Evolutionary conservation across 2,797 vertebrate genomes (phyloP), one percentile per base, ranked within the genome.

Genomic region (Thalassophryne amazonica): DNA sequence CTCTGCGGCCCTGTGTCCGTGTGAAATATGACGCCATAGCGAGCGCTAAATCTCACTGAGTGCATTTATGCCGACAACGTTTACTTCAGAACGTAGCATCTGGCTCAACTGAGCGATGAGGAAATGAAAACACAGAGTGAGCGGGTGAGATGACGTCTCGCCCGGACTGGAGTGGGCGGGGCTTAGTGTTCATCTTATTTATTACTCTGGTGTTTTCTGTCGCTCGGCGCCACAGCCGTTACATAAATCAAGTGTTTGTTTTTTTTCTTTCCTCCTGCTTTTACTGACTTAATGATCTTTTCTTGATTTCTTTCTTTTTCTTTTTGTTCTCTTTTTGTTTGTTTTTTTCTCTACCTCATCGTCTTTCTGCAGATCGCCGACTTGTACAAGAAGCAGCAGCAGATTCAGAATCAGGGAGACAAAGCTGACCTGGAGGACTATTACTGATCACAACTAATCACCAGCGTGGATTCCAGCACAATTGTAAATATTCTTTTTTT

Each of bases 401-500:
- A 95, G 87, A 93, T 96, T 53, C 94, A 94, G 83, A 97, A 96
- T 50, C 93, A 93, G 60, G 89, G 86, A 7, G 92, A 91, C 19
- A 92, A 88, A 36, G 75, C 46, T 2, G 80, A 90, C 3, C 69
- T 55, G 0, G 95, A 94, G 54, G 93, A 91, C 37, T 93, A 90
- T 66, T 94, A 93, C 77, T 95, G 88, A 91, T 73, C 76, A 34
- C 27, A 83, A 69, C 20, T 1, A 4, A 7, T 12, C 31, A 6
- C 19, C 54, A 6, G 30, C 18, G 1, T 12, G 23, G 29, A 39
- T 56, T 28, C 67, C 33, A 24, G 4, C 72, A 21, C 55, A 74
- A 78, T 80, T 87, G 80, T 86, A 86, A 81, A 86, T 88, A 83
- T 29, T n/a, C 10, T 49, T 78, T 17, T 33, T 47, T 53, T 12